phyloP scores from a whole-genome alignment of 92 coral and sea anemone genomes.

The Hydrozoanthus gracilis region DNA sequence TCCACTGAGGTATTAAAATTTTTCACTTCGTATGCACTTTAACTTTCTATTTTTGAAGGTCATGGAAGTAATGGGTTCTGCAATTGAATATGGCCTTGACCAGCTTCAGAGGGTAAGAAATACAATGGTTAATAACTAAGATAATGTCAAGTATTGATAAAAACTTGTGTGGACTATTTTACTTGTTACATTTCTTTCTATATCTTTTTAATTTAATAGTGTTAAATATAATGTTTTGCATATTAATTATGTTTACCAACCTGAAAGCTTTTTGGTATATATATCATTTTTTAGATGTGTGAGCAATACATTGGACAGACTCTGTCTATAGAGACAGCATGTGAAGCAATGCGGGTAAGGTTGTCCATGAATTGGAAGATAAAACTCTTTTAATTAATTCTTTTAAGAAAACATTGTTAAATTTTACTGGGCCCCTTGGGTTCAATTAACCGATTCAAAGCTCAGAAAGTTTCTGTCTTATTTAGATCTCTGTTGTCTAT shows the following conservation, averaged over 20 bases:
- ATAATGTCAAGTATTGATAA: too few relatives aligned
- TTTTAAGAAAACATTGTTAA: too few relatives aligned
- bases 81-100: conserved; percentile 91
- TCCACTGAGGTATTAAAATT: too few relatives aligned
- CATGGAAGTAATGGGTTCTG: conserved; percentile 92
- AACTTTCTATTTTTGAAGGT: conserved; percentile 61
- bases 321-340: conserved; percentile 83
- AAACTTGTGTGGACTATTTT: too few relatives aligned
- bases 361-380: too few relatives aligned
- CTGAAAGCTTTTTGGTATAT: not conserved
- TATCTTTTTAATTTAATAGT: too few relatives aligned
- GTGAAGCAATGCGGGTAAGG: conserved; percentile 92
- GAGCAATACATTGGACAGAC: conserved; percentile 94
- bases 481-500: conserved; percentile 92
- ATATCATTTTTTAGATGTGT: conserved; percentile 73
- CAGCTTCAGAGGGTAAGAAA: conserved; percentile 83
- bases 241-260: not conserved
- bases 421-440: too few relatives aligned
- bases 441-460: too few relatives aligned
- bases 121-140: not conserved
- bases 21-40: not conserved
- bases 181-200: too few relatives aligned
- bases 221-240: too few relatives aligned
- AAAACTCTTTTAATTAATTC: not conserved
- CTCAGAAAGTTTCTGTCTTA: not conserved